A percentile compares a stretch with the other conserved stretches of the same genome.
phyloP scores from a whole-genome alignment of 2,113 vertebrate genomes.

The Hucho hucho region DNA sequence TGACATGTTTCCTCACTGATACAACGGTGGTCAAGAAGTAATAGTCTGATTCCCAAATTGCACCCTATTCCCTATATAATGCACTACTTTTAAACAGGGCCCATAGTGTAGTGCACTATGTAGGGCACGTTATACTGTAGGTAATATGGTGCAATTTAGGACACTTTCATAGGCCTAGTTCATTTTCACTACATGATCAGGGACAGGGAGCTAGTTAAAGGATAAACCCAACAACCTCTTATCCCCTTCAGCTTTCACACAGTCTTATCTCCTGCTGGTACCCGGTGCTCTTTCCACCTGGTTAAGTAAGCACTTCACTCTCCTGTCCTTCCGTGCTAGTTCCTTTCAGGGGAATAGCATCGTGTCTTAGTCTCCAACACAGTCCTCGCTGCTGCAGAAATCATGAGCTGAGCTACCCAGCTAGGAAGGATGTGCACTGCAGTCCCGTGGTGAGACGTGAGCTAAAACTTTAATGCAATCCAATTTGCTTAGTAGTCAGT shows the following conservation, averaged over 20 bases:
- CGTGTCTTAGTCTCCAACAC: conserved; percentile 21
- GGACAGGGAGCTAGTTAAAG: neutral
- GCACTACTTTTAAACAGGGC: too few species aligned
- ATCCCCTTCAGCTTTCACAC: neutral
- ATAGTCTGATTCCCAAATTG: neutral
- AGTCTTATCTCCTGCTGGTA: conserved; percentile 7
- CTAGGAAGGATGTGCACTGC: conserved; percentile 29
- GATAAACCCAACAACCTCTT: neutral
- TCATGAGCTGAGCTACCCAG: conserved; percentile 25
- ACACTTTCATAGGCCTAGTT: too few species aligned
- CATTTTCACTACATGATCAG: conserved; percentile 25
- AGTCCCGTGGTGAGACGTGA: neutral
- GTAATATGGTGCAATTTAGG: conserved; percentile 4
- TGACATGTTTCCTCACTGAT: conserved; percentile 24
- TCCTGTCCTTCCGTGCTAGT: conserved; percentile 14
- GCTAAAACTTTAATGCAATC: conserved; percentile 29
- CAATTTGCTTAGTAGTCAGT: conserved; percentile 13
- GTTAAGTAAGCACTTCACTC: conserved; percentile 2
- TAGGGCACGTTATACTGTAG: neutral
- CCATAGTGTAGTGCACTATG: too few species aligned
- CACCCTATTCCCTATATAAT: too few species aligned
- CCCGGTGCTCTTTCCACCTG: conserved; percentile 14
- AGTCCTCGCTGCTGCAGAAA: conserved; percentile 10
- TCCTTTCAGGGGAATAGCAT: conserved; percentile 19
- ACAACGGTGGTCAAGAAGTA: conserved; percentile 42